Conservation (phyloP, 2,888 invertebrate species). For the Folsomia candida region DNA sequence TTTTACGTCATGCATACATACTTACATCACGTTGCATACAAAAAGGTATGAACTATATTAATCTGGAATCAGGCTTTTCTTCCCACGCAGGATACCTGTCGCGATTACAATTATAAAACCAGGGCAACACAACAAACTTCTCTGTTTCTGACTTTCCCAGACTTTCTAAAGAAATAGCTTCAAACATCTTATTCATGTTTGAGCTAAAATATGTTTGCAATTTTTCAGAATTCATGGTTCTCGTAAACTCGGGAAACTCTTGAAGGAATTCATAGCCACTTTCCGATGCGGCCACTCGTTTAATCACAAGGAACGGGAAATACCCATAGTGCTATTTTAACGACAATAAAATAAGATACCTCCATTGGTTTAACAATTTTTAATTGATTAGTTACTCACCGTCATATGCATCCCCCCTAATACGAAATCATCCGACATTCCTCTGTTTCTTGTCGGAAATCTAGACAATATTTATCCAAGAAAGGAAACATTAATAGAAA, state of each 20-base stretch:
- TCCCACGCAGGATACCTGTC: conserved; percentile 21
- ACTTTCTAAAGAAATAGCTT: not conserved
- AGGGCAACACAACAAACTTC: conserved; percentile 20
- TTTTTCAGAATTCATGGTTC: not conserved
- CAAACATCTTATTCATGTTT: not conserved
- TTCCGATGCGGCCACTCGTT: not conserved
- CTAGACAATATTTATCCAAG: too few species aligned
- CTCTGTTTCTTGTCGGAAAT: conserved; percentile 3
- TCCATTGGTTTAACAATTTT: too few species aligned
- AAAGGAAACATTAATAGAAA: not conserved
- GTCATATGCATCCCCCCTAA: conserved; percentile 22
- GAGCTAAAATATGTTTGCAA: not conserved
- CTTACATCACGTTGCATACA: too few species aligned
- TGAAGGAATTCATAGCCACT: not conserved
- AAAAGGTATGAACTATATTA: too few species aligned
- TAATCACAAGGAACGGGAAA: conserved; percentile 12
- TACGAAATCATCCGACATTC: not conserved
- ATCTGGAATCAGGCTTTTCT: conserved; percentile 10
- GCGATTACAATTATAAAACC: conserved; percentile 28
- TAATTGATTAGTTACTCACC: too few species aligned
- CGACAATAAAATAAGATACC: too few species aligned
- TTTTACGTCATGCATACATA: too few species aligned
- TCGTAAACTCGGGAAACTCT: not conserved
- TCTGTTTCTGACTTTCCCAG: not conserved
- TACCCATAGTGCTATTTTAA: conserved; percentile 16